Evolutionary conservation across 2,888 invertebrate genomes (phyloP).

Genomic region (Nymphalis c-album): DNA sequence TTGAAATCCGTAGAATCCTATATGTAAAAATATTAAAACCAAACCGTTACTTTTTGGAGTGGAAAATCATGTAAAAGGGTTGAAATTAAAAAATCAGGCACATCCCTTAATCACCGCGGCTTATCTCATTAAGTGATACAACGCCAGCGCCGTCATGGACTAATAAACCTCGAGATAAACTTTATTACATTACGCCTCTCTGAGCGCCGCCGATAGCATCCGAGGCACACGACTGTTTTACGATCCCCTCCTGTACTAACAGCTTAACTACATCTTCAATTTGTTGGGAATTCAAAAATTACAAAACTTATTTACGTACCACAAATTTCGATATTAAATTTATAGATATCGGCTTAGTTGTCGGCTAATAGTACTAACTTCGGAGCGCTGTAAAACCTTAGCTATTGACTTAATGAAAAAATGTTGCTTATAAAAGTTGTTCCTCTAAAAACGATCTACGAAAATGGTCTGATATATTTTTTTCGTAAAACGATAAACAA

Average conservation of each 20-base stretch:
- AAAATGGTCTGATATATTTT: too few relatives aligned
- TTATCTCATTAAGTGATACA: conserved; percentile 49
- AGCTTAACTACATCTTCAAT: conserved; percentile 1
- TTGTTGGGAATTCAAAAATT: conserved; percentile 5
- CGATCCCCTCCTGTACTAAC: conserved; percentile 8
- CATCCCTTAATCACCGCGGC: conserved; percentile 26
- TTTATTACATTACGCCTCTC: conserved; percentile 39
- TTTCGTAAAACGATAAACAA: too few relatives aligned
- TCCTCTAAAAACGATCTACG: too few relatives aligned
- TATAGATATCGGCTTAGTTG: too few relatives aligned
- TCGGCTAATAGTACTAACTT: too few relatives aligned
- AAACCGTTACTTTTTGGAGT: conserved; percentile 10
- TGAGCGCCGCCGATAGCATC: conserved; percentile 13
- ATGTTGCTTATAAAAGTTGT: too few relatives aligned
- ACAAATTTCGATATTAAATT: too few relatives aligned
- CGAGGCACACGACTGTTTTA: conserved; percentile 29
- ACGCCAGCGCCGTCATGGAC: conserved; percentile 39
- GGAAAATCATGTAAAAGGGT: conserved; percentile 16
- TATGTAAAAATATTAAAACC: too few relatives aligned
- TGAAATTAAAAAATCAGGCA: conserved; percentile 17
- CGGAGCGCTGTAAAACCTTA: too few relatives aligned
- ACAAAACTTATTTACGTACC: background rate
- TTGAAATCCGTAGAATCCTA: too few relatives aligned
- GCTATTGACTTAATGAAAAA: too few relatives aligned
- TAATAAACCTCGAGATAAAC: conserved; percentile 45